Conservation (phyloP, 2,888 invertebrate species). For the Tetramorium bicarinatum region DNA sequence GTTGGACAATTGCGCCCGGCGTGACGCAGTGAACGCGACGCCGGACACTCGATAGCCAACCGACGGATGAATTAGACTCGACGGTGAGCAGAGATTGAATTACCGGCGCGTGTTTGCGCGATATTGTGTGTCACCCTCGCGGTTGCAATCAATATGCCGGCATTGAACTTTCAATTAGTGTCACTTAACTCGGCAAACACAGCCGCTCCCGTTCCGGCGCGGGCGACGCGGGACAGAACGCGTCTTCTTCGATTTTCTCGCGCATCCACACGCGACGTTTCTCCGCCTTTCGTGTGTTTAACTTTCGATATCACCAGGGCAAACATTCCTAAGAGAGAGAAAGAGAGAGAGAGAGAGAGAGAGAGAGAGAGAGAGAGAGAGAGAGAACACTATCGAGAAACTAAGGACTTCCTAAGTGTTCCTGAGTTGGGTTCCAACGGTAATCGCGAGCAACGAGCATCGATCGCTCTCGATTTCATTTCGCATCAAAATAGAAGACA, state of each 20-base stretch:
- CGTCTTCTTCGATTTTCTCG: conserved; percentile 67
- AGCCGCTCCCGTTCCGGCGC: conserved; percentile 80
- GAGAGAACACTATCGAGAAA: neutral
- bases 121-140: conserved; percentile 75
- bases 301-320: conserved; percentile 64
- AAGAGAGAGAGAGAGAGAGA: neutral
- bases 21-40: conserved; percentile 19
- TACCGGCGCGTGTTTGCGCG: conserved; percentile 76
- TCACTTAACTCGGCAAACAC: conserved; percentile 85
- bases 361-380: neutral
- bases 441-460: conserved; percentile 5
- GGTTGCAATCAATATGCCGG: conserved; percentile 83
- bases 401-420: conserved; percentile 13
- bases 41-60: conserved; percentile 47
- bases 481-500: neutral
- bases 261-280: conserved; percentile 23
- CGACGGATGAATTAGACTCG: conserved; percentile 59
- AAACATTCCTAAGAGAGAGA: conserved; percentile 59
- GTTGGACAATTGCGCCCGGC: conserved; percentile 47
- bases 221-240: conserved; percentile 60
- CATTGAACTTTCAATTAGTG: conserved; percentile 85
- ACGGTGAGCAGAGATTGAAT: conserved; percentile 77
- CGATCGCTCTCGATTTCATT: conserved; percentile 24
- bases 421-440: neutral
- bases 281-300: conserved; percentile 59